Percentiles rank a stretch among this genome's conserved stretches.
Conservation (phyloP, 2,888 invertebrate genomes). For the Hemistola chrysoprasaria region DNA sequence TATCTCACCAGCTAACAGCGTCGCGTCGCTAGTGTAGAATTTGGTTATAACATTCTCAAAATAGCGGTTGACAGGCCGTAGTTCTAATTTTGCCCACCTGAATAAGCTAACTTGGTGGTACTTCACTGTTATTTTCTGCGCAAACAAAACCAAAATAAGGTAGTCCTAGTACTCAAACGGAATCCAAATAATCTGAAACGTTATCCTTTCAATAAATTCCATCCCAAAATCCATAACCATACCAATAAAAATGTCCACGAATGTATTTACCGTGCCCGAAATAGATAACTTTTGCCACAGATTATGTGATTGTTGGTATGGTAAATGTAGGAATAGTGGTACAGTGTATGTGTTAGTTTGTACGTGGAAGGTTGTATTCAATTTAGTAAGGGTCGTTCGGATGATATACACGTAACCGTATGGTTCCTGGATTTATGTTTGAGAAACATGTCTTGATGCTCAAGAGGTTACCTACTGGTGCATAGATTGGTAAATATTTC, state of each 20-base stretch:
- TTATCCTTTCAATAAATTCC: slow-evolving; percentile 20
- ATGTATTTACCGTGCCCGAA: slow-evolving; percentile 25
- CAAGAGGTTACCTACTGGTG: slow-evolving; percentile 17
- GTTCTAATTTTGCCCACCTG: too few relatives aligned
- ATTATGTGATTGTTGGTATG: slow-evolving; percentile 10
- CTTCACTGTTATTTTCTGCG: too few relatives aligned
- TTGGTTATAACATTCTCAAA: too few relatives aligned
- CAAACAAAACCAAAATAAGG: neutral
- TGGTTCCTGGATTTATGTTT: slow-evolving; percentile 50
- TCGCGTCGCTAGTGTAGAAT: too few relatives aligned
- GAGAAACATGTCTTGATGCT: slow-evolving; percentile 38
- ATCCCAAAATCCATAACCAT: slow-evolving; percentile 22
- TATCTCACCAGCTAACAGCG: too few relatives aligned
- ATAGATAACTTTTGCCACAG: slow-evolving; percentile 21
- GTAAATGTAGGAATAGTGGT: neutral
- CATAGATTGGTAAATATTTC: neutral
- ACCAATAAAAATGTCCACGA: slow-evolving; percentile 27
- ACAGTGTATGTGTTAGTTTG: slow-evolving; percentile 22
- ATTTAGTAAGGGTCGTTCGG: slow-evolving; percentile 59
- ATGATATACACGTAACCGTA: slow-evolving; percentile 53
- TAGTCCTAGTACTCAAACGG: slow-evolving; percentile 4
- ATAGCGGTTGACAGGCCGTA: too few relatives aligned
- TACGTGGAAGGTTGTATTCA: slow-evolving; percentile 44
- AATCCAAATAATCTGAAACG: slow-evolving; percentile 6
- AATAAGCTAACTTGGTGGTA: too few relatives aligned